A percentile compares a stretch with the other conserved stretches of the same genome.
Conservation (phyloP, 2,888 invertebrate species). For the Subacronicta megacephala region DNA sequence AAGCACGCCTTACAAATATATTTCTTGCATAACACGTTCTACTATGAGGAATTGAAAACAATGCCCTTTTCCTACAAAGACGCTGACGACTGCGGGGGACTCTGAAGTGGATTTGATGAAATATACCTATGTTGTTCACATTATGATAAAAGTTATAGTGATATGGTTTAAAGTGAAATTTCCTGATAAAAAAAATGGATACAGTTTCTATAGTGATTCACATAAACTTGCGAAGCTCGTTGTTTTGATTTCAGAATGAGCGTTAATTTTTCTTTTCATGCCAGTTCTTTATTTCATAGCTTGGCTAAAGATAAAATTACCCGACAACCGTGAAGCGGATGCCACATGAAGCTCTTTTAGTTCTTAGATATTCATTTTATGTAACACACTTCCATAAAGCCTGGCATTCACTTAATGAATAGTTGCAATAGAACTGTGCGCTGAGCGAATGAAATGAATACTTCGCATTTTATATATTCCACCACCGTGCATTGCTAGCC, state of each 20-base stretch:
- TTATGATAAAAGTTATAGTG: not conserved
- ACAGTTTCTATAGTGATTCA: not conserved
- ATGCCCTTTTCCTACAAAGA: no score
- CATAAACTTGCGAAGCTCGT: not conserved
- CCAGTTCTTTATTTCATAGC: slow-evolving; percentile 10
- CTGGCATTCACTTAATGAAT: slow-evolving; percentile 47
- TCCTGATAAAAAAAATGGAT: not conserved
- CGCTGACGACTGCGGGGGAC: no score
- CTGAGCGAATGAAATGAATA: slow-evolving; percentile 30
- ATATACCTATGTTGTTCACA: no score
- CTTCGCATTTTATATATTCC: slow-evolving; percentile 39
- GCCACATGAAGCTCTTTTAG: slow-evolving; percentile 6
- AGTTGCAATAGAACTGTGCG: slow-evolving; percentile 27
- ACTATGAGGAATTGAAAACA: no score
- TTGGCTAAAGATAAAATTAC: slow-evolving; percentile 4
- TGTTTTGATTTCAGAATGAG: not conserved
- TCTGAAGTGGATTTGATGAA: no score
- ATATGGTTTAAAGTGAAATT: not conserved
- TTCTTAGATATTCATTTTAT: slow-evolving; percentile 21
- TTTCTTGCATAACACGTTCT: no score
- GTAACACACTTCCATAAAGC: slow-evolving; percentile 21
- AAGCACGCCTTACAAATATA: no score
- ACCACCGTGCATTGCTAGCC: slow-evolving; percentile 12
- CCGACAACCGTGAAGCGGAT: slow-evolving; percentile 2
- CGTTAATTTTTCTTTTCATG: not conserved